Conservation (phyloP, 2,888 invertebrate genomes). For the Argyresthia albistria region DNA sequence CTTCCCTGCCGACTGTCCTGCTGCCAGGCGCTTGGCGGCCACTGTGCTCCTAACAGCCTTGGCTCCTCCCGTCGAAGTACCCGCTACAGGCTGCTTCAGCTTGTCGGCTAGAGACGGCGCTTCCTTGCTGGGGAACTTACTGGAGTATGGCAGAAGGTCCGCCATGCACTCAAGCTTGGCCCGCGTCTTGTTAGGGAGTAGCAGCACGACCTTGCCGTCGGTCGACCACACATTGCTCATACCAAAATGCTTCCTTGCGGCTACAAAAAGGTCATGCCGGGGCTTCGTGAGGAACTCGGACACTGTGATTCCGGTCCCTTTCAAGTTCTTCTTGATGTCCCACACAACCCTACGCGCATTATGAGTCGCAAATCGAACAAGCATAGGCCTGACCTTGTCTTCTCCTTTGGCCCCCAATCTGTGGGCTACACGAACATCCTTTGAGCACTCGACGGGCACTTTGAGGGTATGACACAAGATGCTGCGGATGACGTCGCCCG, state of each 20-base stretch:
- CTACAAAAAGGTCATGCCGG: constrained; percentile 3
- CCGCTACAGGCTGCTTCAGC: too few species aligned
- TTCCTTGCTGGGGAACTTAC: too few species aligned
- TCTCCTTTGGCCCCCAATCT: background rate
- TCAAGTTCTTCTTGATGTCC: background rate
- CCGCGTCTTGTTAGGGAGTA: background rate
- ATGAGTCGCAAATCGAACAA: background rate
- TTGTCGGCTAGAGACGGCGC: too few species aligned
- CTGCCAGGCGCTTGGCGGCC: constrained; percentile 4
- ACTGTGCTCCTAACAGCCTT: too few species aligned
- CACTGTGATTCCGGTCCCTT: background rate
- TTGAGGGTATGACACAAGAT: background rate
- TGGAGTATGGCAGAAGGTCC: too few species aligned
- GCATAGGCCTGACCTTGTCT: background rate
- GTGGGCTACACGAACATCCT: background rate
- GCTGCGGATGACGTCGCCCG: background rate
- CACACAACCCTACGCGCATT: background rate
- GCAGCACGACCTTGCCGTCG: background rate
- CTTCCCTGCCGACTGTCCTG: too few species aligned
- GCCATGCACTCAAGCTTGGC: background rate
- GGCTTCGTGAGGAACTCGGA: background rate
- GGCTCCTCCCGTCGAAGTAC: too few species aligned
- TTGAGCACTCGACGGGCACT: background rate
- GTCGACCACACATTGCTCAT: constrained; percentile 8
- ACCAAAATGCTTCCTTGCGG: constrained; percentile 8